Evolutionary conservation across 2,113 vertebrate genomes (phyloP), one percentile per base, ranked within the genome.

Genomic region (Dipodomys stephensi): DNA sequence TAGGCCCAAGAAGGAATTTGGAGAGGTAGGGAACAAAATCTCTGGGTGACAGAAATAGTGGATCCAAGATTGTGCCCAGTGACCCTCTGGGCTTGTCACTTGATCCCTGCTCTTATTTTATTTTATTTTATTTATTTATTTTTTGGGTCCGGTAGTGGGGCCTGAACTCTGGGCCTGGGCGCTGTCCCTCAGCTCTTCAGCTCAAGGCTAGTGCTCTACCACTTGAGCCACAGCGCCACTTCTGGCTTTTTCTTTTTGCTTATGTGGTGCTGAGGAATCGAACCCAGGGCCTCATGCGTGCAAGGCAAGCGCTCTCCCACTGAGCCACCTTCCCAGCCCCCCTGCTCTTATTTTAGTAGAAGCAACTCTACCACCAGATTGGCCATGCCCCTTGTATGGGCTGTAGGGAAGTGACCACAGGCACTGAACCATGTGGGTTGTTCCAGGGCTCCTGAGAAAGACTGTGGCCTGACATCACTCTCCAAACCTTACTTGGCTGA

Each of bases 371-470:
- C 11, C 12, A 68, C n/a, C 27, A 28, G 69, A 46, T 44, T 39
- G 39, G 15, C 57, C n/a, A 1, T 79, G 49, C 15, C n/a, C 60
- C 57, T 73, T n/a, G n/a, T 30, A 27, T 12, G 44, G 57, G 35
- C 27, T 44, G 60, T 35, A 6, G 4, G 44, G 22, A 7, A 30
- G 71, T 65, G 44, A 87, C 23, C 67, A n/a, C 2, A 13, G 85
- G 20, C 44, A 80, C 23, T 3, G 3, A 64, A 49, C 39, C 23
- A 60, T 4, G 3, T 62, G 77, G 83, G 49, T 91, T 83, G 15
- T 94, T 53, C 83, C 71, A 46, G 53, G 68, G 49, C 25, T 74
- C 53, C 49, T 60, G 57, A 80, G 81, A 89, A 71, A 88, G 67
- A 69, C 73, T 27, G 39, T 39, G 32, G 25, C 30, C 30, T 91